A percentile compares a stretch with the other conserved stretches of the same genome.
These are phyloP conservation scores for Syngnathus scovelli DNA, from an alignment of 2,113 vertebrate species.

Conservation along the genomic window DNA sequence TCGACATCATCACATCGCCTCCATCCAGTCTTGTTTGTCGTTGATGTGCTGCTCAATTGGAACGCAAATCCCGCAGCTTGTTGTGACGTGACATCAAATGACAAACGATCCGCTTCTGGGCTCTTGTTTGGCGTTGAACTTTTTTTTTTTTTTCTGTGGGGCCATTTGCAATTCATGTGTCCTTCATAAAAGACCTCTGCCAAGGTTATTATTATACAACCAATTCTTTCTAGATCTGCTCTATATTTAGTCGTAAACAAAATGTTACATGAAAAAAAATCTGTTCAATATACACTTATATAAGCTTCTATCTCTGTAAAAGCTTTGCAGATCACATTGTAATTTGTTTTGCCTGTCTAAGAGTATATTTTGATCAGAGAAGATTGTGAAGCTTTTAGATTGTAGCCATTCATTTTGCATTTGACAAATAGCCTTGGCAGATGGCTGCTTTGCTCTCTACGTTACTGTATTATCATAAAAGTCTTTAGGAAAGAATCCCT, in stretches of 20 bases:
- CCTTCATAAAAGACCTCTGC: background rate
- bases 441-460: background rate
- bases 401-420: background rate
- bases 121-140: background rate
- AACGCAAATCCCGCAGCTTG: constrained; percentile 38
- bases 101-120: constrained; percentile 20
- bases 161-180: background rate
- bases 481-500: background rate
- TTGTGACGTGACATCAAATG: constrained; percentile 32
- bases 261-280: background rate
- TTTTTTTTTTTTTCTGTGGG: constrained; percentile 3
- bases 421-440: background rate
- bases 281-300: background rate
- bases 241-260: background rate
- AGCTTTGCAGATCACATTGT: background rate
- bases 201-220: background rate
- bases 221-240: background rate
- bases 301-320: background rate
- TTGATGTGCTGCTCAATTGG: constrained; percentile 20
- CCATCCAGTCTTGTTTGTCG: constrained; percentile 17
- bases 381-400: background rate
- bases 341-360: background rate
- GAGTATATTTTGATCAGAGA: background rate
- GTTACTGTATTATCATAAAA: background rate
- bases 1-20: constrained; percentile 18